A percentile compares a stretch with the other conserved stretches of the same genome.
Conservation (phyloP, 1,140 invertebrate species). For the Bombus cullumanus region DNA sequence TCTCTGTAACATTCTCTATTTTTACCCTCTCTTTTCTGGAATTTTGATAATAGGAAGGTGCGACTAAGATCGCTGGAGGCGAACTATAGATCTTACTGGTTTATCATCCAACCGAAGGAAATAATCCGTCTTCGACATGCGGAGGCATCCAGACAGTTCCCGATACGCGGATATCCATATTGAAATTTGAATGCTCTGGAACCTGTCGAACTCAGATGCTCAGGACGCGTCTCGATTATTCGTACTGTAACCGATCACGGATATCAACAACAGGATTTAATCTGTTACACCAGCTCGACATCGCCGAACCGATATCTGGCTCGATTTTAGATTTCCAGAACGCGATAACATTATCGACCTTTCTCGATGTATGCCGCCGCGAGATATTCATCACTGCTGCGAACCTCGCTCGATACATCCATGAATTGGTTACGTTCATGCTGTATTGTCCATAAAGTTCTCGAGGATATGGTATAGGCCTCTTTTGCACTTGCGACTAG, state of each 20-base stretch:
- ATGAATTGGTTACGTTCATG: background rate
- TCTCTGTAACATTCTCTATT: background rate
- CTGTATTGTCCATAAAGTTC: background rate
- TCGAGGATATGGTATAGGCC: no score
- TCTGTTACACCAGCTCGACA: constrained; percentile 1
- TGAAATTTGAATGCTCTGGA: constrained; percentile 11
- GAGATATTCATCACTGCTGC: background rate
- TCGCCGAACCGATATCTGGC: background rate
- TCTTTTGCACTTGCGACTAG: background rate
- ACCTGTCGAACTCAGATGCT: constrained; percentile 11
- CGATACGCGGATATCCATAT: constrained; percentile 12
- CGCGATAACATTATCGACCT: background rate
- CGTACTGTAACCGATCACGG: background rate
- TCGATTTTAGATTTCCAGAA: background rate
- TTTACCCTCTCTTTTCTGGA: background rate
- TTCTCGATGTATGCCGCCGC: background rate
- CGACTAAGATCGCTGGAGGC: background rate
- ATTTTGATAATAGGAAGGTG: no score
- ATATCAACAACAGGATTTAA: constrained; percentile 36
- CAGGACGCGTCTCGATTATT: constrained; percentile 23
- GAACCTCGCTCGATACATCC: background rate
- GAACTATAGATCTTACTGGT: background rate
- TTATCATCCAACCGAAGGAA: background rate
- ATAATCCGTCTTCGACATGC: background rate
- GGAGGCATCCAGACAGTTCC: constrained; percentile 3